phyloP scores from a whole-genome alignment of 2,888 invertebrate genomes.

The Chymomyza caudatula region DNA sequence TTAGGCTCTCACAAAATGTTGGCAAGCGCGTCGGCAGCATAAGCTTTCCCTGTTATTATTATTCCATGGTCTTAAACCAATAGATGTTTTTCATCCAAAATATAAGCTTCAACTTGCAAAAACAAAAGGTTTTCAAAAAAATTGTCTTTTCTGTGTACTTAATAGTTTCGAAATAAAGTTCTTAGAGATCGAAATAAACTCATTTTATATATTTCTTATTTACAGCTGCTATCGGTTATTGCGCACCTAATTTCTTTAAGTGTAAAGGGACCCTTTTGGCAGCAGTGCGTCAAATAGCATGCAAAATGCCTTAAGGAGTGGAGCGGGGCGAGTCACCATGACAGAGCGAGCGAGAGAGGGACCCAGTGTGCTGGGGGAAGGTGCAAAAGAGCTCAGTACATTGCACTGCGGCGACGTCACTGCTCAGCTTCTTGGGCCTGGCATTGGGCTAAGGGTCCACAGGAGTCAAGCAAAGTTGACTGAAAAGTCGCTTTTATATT shows the following conservation, averaged over 20 bases:
- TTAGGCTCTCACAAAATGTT: too few relatives aligned
- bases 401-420: constrained; percentile 45
- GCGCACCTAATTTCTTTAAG: background rate
- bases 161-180: too few relatives aligned
- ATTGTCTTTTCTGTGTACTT: too few relatives aligned
- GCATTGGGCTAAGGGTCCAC: constrained; percentile 55
- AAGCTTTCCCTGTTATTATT: too few relatives aligned
- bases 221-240: background rate
- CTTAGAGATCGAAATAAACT: too few relatives aligned
- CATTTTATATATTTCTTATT: background rate
- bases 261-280: constrained; percentile 60
- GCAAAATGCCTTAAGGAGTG: constrained; percentile 6
- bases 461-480: constrained; percentile 57
- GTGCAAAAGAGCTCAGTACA: constrained; percentile 32
- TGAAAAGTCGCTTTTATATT: constrained; percentile 61
- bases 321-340: background rate
- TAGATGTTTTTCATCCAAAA: too few relatives aligned
- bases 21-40: too few relatives aligned
- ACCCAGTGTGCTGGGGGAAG: constrained; percentile 6
- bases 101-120: too few relatives aligned
- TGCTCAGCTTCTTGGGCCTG: constrained; percentile 68
- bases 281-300: constrained; percentile 23
- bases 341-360: constrained; percentile 1
- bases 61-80: too few relatives aligned
- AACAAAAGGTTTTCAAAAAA: too few relatives aligned